Base-by-base conservation (phyloP, 1,140 invertebrate genomes). In the Helicoverpa zea region DNA sequence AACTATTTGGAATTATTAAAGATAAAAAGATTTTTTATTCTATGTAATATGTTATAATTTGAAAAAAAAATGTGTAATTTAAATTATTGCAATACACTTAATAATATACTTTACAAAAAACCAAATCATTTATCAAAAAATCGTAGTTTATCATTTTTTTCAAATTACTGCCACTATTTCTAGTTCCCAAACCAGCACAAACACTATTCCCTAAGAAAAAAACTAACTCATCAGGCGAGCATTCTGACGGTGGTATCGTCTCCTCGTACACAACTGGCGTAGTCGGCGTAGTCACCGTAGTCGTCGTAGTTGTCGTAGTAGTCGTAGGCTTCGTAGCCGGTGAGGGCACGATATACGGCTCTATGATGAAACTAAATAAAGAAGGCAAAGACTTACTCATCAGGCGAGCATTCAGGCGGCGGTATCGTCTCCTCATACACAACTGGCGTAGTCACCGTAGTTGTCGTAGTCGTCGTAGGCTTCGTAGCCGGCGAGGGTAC, bases 341-440 rank as follows among this genome's bases (percentile, higher is more conserved):
- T 2, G 70, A 11, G 49, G 51, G 16, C 0, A 58, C 23, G 54
- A 72, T 61, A 70, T 54, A 23, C 1, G 79, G 80, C 51, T 84
- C 63, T 23, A 89, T 86, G 77, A 83, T 87, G n/a, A n/a, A n/a
- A 30, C 30, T 30, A 2, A 2, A 52, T 9, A 11, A 52, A 52
- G 1, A 30, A 56, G 10, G 51, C 3, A 54, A 13, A 12, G 0
- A 77, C 75, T 79, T 63, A 79, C 78, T 79, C 14, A 13, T 79
- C 78, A 11, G 66, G 66, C 2, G 35, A 58, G n/a, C 77, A 79
- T 23, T 79, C 77, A 49, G 83, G 52, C 10, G 74, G 79, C 12
- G 76, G 35, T 18, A 7, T 13, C 1, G 59, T 76, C 35, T 14
- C 56, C 5, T 14, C 47, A 35, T 35, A 35, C 23, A 9, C 23